Percentiles rank a stretch among this genome's conserved stretches.
These are phyloP conservation scores for Vultur gryphus DNA, from an alignment of 2,797 vertebrate species.

Conservation along the genomic window DNA sequence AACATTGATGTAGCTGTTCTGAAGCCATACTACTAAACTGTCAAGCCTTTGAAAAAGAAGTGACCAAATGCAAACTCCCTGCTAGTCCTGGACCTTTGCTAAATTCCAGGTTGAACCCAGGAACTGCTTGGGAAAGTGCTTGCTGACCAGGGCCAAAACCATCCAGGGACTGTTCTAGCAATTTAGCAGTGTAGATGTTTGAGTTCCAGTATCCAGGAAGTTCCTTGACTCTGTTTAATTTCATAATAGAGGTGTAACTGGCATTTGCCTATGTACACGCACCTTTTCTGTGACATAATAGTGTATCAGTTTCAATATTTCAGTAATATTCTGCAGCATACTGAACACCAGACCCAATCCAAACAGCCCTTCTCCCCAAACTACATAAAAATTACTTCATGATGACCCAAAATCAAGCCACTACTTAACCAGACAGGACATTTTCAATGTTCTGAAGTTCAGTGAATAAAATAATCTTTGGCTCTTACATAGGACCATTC, in stretches of 20 bases:
- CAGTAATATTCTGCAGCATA: neutral
- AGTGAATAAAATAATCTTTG: slow-evolving; percentile 36
- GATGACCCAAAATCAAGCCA: neutral
- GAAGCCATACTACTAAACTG: neutral
- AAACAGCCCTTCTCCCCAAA: neutral
- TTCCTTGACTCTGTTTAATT: neutral
- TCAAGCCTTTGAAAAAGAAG: neutral
- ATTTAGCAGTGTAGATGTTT: neutral
- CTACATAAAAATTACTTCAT: neutral
- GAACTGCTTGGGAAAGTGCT: neutral
- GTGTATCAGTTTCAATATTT: neutral
- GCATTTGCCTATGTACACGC: neutral
- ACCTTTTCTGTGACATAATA: slow-evolving; percentile 20
- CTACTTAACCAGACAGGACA: neutral
- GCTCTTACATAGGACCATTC: neutral
- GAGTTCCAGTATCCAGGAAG: slow-evolving; percentile 8
- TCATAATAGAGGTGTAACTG: neutral
- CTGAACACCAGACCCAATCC: neutral
- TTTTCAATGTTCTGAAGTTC: slow-evolving; percentile 18
- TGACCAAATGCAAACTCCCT: neutral
- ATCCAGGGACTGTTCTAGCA: neutral
- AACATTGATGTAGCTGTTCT: neutral
- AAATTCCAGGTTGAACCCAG: neutral
- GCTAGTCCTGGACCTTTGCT: neutral
- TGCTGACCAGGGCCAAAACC: neutral